These are phyloP conservation scores for Columba janthina DNA, from an alignment of 2,113 vertebrate genomes.

Conservation along the genomic window DNA sequence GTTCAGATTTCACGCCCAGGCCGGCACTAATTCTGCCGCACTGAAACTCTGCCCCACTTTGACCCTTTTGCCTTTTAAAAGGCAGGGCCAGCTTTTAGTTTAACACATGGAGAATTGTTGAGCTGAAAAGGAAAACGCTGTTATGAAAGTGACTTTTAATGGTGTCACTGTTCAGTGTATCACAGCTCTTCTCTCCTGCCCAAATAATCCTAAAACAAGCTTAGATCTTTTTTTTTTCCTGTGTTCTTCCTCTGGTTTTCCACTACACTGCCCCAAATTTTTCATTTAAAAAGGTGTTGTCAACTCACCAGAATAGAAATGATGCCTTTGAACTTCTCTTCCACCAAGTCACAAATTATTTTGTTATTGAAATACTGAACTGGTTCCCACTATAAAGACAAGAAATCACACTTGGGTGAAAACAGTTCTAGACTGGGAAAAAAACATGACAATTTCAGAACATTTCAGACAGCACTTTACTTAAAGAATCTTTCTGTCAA, in stretches of 20 bases:
- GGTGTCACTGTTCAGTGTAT: neutral
- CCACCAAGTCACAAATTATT: conserved; percentile 97
- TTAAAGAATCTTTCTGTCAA: neutral
- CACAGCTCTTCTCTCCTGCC: neutral
- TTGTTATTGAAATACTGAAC: conserved; percentile 99
- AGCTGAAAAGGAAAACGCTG: neutral
- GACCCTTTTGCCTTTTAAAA: neutral
- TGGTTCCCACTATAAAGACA: conserved; percentile 89
- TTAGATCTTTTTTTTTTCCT: neutral
- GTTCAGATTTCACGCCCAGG: too few species aligned
- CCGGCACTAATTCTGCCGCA: neutral
- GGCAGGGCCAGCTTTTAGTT: neutral
- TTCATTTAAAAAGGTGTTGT: neutral
- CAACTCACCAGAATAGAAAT: conserved; percentile 93
- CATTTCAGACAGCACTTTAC: neutral
- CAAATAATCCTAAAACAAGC: neutral
- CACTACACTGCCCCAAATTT: neutral
- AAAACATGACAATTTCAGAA: neutral
- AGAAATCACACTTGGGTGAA: neutral
- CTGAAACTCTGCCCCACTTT: neutral
- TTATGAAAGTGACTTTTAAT: neutral
- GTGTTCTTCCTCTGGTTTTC: neutral
- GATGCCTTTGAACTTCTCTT: conserved; percentile 98
- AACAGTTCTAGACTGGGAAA: neutral
- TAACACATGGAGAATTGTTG: neutral